Evolutionary conservation across 2,888 invertebrate genomes (phyloP), one percentile per base, ranked within the genome.

Genomic region (Drosophila mayaguana): DNA sequence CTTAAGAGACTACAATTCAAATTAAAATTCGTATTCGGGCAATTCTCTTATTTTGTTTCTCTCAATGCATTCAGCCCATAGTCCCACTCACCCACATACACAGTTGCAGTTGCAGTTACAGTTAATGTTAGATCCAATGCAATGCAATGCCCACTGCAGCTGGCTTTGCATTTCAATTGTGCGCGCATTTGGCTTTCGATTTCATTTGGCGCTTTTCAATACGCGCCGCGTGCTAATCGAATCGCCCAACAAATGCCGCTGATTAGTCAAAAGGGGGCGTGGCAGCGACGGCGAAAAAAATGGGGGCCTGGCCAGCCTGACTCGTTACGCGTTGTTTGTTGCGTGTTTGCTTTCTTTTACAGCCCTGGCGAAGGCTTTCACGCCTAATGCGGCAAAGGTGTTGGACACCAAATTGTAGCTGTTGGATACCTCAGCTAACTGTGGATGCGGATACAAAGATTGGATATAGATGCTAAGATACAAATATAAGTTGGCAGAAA

Each of bases 121-220:
- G 22, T 32, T 40, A 16, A n/a, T 40, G 25, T 32, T 40, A 16
- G 6, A 25, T 25, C 6, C 6, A 25, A 25, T 25, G n/a, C 14
- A 18, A 45, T 48, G 46, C 56, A 62, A 2, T 28, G 48, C 46
- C 28, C 5, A n/a, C 43, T 68, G 71, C 66, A 71, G 65, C 72
- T 70, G 80, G 69, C 88, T 88, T 67, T 88, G 88, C 86, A 88
- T 88, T 85, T 77, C 88, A 88, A 88, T 83, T 88, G 80, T 71
- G 78, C 50, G 69, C 80, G 67, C 77, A 40, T 76, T 56, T 18
- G 42, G 81, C 73, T 80, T 78, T 78, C 78, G 60, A 69, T 78
- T 78, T 78, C 78, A 60, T 78, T 78, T 63, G 42, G 54, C 45
- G 43, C 57, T 74, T 63, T 56, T 32, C 73, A 62, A 38, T 22